Conservation (phyloP, 2,888 invertebrate genomes). For the Odontothrips loti region DNA sequence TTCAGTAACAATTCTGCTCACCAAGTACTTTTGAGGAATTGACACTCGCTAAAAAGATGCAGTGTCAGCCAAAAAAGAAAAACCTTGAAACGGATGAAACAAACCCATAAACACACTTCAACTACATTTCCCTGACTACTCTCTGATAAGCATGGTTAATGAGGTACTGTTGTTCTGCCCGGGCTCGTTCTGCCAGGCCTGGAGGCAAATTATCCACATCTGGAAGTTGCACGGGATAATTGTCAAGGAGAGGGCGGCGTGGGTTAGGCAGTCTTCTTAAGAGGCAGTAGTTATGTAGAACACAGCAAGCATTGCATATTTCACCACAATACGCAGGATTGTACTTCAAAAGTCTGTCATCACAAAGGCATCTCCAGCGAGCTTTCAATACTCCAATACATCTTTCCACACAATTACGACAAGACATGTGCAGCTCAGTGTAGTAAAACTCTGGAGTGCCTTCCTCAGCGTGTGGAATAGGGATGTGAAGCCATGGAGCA, state of each 20-base stretch:
- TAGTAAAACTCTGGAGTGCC: conserved; percentile 32
- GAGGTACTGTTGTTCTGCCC: background rate
- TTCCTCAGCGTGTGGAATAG: conserved; percentile 30
- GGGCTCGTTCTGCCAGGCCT: background rate
- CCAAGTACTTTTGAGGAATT: too few species aligned
- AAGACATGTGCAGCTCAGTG: conserved; percentile 18
- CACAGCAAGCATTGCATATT: background rate
- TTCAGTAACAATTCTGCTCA: too few species aligned
- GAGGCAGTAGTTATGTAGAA: background rate
- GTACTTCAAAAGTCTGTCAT: background rate
- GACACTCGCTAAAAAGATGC: too few species aligned
- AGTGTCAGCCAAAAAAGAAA: too few species aligned
- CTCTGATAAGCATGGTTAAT: background rate
- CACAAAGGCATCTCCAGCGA: conserved; percentile 31
- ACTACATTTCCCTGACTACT: background rate
- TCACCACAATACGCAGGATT: background rate
- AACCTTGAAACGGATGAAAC: background rate
- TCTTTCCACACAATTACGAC: conserved; percentile 30
- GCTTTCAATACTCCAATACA: conserved; percentile 33
- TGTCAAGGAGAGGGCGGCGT: background rate
- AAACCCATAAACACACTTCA: background rate
- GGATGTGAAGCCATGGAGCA: conserved; percentile 33
- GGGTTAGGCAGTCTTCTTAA: background rate
- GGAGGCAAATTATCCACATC: background rate
- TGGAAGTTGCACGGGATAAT: background rate